Evolutionary conservation across 2,797 vertebrate species (phyloP).

Genomic region (Scyliorhinus canicula): DNA sequence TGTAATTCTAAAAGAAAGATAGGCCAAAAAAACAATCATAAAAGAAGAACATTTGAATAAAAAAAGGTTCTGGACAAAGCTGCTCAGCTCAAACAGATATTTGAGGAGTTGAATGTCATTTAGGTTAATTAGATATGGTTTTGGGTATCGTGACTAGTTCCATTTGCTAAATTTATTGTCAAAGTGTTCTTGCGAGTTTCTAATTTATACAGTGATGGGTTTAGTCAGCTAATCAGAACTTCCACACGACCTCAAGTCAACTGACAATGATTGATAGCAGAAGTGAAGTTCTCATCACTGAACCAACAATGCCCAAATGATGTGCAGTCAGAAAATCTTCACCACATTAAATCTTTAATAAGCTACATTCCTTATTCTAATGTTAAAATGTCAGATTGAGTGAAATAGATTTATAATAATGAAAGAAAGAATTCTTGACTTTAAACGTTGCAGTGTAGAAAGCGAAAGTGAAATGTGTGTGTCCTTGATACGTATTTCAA

Average conservation of each 20-base stretch:
- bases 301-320: slow-evolving; percentile 33
- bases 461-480: not conserved
- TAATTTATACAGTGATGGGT: slow-evolving; percentile 22
- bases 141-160: not conserved
- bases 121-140: slow-evolving; percentile 24
- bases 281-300: slow-evolving; percentile 15
- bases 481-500: not conserved
- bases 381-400: slow-evolving; percentile 17
- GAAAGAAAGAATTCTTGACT: not conserved
- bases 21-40: not conserved
- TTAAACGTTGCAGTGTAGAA: not conserved
- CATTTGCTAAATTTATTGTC: slow-evolving; percentile 1
- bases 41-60: not conserved
- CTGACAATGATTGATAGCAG: slow-evolving; percentile 26
- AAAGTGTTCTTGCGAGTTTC: not conserved
- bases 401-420: slow-evolving; percentile 7
- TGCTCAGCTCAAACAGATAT: not conserved
- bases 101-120: slow-evolving; percentile 13
- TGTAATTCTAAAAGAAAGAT: not conserved
- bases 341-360: slow-evolving; percentile 26
- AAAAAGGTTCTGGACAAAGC: not conserved
- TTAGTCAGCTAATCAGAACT: slow-evolving; percentile 32
- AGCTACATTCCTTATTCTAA: slow-evolving; percentile 32
- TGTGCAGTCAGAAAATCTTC: slow-evolving; percentile 13
- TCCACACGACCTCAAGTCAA: not conserved